phyloP scores from a whole-genome alignment of 2,113 vertebrate genomes.

The Brachyhypopomus occidentalis region DNA sequence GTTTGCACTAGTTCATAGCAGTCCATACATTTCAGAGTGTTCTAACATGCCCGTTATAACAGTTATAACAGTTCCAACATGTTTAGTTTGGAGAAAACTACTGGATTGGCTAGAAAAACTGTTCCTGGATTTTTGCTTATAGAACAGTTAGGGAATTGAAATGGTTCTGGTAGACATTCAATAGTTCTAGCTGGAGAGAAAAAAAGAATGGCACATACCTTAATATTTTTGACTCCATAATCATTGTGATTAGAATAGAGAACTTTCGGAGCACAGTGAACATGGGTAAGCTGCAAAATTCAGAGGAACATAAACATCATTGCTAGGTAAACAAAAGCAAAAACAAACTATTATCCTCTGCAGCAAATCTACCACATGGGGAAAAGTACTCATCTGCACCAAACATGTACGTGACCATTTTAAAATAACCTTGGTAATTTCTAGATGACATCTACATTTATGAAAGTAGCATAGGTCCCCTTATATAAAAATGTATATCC shows the following conservation, averaged over 20 bases:
- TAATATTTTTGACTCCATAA: constrained; percentile 84
- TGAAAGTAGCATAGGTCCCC: neutral
- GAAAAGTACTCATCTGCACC: neutral
- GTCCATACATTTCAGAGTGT: too few species aligned
- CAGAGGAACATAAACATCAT: neutral
- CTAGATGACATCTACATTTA: neutral
- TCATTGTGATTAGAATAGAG: constrained; percentile 88
- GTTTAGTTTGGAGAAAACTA: too few species aligned
- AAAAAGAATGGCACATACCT: constrained; percentile 70
- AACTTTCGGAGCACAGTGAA: constrained; percentile 95
- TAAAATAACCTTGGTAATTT: too few species aligned
- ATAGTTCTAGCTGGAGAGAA: neutral
- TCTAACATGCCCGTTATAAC: too few species aligned
- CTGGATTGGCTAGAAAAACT: too few species aligned
- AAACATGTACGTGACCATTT: too few species aligned
- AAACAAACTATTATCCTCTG: neutral
- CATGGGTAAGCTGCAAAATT: constrained; percentile 86
- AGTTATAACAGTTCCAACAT: too few species aligned
- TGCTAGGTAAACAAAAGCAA: neutral
- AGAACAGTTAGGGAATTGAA: neutral
- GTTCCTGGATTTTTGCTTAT: neutral
- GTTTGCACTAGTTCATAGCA: too few species aligned
- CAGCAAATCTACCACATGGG: neutral
- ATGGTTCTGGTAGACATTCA: neutral
- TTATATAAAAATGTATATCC: neutral